Evolutionary conservation across 1,140 invertebrate genomes (phyloP), one percentile per base, ranked within the genome.

Genomic region (Goniozus legneri): DNA sequence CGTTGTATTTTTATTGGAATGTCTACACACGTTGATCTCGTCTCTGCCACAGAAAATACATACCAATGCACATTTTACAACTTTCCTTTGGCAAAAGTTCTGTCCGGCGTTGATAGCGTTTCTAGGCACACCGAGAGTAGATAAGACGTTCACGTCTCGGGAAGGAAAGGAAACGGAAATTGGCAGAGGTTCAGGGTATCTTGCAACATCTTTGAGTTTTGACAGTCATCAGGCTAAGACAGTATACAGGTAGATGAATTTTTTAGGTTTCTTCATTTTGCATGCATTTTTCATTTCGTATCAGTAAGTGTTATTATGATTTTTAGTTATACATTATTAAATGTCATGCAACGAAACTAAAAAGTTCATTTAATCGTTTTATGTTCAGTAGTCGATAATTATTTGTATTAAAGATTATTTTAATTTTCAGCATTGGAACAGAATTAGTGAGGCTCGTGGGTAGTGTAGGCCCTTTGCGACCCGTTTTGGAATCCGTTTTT

Each of bases 41-140:
- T 89, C 89, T 33, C 71, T 94, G 44, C 88, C 89, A 0, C 84
- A 87, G 55, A 84, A 85, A 58, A 88, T 91, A 2, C 86, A 89
- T 60, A 84, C 83, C 3, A 91, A 91, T 68, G 80, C 82, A 8
- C 88, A 91, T 62, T 91, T 92, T 54, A 89, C 87, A 8, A 89
- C 88, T 2, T 91, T 91, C 56, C 72, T 92, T 0, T 92, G 93
- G 93, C 91, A 95, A 68, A 87, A 92, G 58, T 86, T 96, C 56
- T 95, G 91, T 63, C 92, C 93, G 0, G 84, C 87, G 2, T 75
- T 96, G 44, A 88, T 95, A 36, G 87, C 88, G 0, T 85, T 95
- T 42, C 78, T 96, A 1, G 92, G 92, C 0, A 86, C 87, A 14
- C 89, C 89, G 0, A 75, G 83, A 53, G 82, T 85, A 8, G 87